Percentiles rank a stretch among this genome's conserved stretches.
These are phyloP conservation scores for Myoxocephalus aenaeus DNA, from an alignment of 2,797 vertebrate species.

Conservation along the genomic window DNA sequence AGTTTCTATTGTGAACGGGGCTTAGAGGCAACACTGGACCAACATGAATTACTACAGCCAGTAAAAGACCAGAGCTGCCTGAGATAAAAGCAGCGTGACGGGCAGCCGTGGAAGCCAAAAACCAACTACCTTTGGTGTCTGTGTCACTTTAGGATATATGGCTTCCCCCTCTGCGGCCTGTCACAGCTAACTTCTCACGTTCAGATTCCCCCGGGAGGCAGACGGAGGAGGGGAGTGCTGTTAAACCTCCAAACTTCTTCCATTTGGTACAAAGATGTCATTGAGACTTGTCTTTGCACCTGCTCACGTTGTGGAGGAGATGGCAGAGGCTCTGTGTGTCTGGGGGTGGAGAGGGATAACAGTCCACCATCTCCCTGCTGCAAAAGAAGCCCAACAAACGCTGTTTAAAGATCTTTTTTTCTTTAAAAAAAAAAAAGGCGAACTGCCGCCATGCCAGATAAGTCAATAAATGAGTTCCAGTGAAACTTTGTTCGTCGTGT, in stretches of 20 bases:
- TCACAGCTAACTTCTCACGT: constrained; percentile 63
- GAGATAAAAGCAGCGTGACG: constrained; percentile 37
- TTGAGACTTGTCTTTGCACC: constrained; percentile 83
- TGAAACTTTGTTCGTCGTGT: constrained; percentile 63
- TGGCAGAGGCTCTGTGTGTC: constrained; percentile 77
- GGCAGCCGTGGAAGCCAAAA: constrained; percentile 44
- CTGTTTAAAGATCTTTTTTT: constrained; percentile 25
- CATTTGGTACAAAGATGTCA: constrained; percentile 82
- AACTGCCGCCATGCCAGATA: constrained; percentile 59
- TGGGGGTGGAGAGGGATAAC: constrained; percentile 7
- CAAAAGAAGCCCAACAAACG: constrained; percentile 36
- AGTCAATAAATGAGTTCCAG: constrained; percentile 74
- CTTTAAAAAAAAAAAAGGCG: constrained; percentile 1
- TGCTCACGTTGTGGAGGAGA: constrained; percentile 73
- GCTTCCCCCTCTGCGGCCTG: constrained; percentile 36
- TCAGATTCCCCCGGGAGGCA: constrained; percentile 56
- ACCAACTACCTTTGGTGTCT: constrained; percentile 57
- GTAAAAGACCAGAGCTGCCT: constrained; percentile 34
- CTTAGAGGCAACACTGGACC: constrained; percentile 24
- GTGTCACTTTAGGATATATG: constrained; percentile 70
- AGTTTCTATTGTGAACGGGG: constrained; percentile 26
- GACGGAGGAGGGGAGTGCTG: constrained; percentile 56
- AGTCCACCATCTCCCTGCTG: constrained; percentile 29
- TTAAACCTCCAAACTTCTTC: constrained; percentile 50
- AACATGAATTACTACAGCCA: constrained; percentile 45